Evolutionary conservation across 2,113 vertebrate genomes (phyloP), one percentile per base, ranked within the genome.

Genomic region (Misgurnus anguillicaudatus): DNA sequence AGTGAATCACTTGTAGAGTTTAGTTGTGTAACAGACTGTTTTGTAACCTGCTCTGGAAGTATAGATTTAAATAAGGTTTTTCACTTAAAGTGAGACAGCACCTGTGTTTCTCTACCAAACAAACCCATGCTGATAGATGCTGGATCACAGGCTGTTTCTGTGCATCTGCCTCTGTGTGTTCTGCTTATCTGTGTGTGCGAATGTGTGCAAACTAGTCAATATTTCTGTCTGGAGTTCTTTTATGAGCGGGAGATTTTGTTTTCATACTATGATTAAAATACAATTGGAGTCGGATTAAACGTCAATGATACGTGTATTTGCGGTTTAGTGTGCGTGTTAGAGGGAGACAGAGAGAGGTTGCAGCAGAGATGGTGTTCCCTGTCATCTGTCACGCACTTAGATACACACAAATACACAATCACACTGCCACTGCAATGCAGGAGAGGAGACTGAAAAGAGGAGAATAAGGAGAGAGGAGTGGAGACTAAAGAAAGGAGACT

Each of bases 361-460:
- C 57, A 0, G 19, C 36, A 38, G 21, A 16, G n/a, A n/a, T 62
- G 31, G 38, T 31, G n/a, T 71, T 55, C 51, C 68, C 31, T 9
- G 21, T 53, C 47, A 9, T 53, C 14, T 6, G 19, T 74, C 76
- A 70, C 51, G 70, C 62, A 79, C 19, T 65, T 31, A 31, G 24
- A 31, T 2, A 31, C 24, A 31, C 2, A 31, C 74, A 67, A 55
- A 88, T 48, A 78, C 79, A 82, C 48, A 65, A 41, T 74, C 68
- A 60, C 21, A 75, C 70, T 75, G 80, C 78, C 80, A 82, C 91
- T 91, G 90, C 91, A 90, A 86, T 90, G 89, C 88, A 90, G 89
- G 74, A 57, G 79, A 74, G 60, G 84, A 38, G 51, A 64, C 17
- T 11, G 13, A 47, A 31, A 31, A 31, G 24, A 31, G 24, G 24